Evolutionary conservation across 2,888 invertebrate species (phyloP).

Genomic region (Melinopterus prodromus): DNA sequence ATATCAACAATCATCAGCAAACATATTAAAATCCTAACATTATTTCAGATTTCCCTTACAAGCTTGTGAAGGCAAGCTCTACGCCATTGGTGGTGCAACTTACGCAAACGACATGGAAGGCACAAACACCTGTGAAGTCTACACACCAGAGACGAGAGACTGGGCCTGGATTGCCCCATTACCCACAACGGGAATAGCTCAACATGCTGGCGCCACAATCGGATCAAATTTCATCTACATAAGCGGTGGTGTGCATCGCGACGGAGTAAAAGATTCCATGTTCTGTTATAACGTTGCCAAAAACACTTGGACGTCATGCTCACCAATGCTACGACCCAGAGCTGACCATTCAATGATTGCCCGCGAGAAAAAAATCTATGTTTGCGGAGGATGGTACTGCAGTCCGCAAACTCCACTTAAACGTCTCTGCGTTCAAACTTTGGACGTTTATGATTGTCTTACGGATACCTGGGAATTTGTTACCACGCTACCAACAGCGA

Average conservation of each 20-base stretch:
- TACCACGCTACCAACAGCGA: slow-evolving; percentile 70
- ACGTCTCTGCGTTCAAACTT: slow-evolving; percentile 66
- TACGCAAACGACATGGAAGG: slow-evolving; percentile 63
- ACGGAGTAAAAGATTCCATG: slow-evolving; percentile 62
- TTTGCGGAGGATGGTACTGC: slow-evolving; percentile 69
- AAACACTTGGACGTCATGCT: slow-evolving; percentile 65
- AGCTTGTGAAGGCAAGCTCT: slow-evolving; percentile 64
- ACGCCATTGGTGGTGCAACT: slow-evolving; percentile 72
- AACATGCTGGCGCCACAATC: slow-evolving; percentile 59
- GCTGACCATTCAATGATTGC: slow-evolving; percentile 72
- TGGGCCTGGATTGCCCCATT: slow-evolving; percentile 68
- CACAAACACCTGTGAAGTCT: slow-evolving; percentile 66
- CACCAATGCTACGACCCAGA: slow-evolving; percentile 67
- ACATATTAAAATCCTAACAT: too few species aligned
- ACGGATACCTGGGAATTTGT: slow-evolving; percentile 68
- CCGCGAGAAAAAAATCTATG: slow-evolving; percentile 66
- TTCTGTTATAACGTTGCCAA: slow-evolving; percentile 63
- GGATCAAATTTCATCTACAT: slow-evolving; percentile 45
- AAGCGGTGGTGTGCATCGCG: slow-evolving; percentile 67
- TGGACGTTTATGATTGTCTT: slow-evolving; percentile 70
- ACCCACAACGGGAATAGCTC: slow-evolving; percentile 67
- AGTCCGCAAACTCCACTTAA: slow-evolving; percentile 55
- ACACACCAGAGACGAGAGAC: slow-evolving; percentile 65
- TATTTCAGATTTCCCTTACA: slow-evolving; percentile 67
- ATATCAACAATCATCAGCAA: too few species aligned